These are phyloP conservation scores for Macrochelys suwanniensis DNA, from an alignment of 2,797 vertebrate species.

Conservation along the genomic window DNA sequence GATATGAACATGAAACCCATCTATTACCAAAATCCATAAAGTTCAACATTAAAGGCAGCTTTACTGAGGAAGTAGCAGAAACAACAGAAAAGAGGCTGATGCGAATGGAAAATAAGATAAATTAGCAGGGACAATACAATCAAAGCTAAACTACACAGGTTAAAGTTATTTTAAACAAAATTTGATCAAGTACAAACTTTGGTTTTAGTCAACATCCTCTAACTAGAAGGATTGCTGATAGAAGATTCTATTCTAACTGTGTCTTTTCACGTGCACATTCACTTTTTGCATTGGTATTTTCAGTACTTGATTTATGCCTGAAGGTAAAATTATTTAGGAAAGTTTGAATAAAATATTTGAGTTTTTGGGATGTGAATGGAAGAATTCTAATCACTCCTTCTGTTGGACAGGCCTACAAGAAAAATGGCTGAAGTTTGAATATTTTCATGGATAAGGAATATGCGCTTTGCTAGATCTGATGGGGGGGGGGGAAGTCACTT, in stretches of 20 bases:
- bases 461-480: neutral
- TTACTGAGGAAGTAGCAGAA: neutral
- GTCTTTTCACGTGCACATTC: neutral
- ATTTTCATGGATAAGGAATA: neutral
- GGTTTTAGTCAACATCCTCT: neutral
- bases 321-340: neutral
- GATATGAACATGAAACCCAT: neutral
- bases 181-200: neutral
- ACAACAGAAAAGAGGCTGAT: neutral
- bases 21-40: neutral
- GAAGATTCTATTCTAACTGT: neutral
- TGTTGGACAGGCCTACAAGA: neutral
- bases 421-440: neutral
- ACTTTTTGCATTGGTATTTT: neutral
- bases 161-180: neutral
- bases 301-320: neutral
- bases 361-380: neutral
- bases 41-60: neutral
- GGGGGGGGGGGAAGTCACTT: neutral
- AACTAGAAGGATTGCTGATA: neutral
- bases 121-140: neutral
- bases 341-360: neutral
- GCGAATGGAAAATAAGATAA: neutral
- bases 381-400: neutral
- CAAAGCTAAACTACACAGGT: neutral